Conservation (phyloP, 2,888 invertebrate genomes). For the Eurytoma californica region DNA sequence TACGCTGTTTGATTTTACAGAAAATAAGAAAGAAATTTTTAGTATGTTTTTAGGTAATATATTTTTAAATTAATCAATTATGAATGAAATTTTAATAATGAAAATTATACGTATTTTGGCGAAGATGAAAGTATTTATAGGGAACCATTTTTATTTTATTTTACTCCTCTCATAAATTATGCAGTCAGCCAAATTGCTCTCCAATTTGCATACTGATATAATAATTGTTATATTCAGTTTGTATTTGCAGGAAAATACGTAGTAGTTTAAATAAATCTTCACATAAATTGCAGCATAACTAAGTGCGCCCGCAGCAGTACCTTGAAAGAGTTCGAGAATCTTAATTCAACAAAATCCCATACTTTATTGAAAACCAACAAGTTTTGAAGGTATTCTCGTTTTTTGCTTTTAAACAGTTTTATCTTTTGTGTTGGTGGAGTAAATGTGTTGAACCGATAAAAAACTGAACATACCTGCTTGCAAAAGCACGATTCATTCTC, state of each 20-base stretch:
- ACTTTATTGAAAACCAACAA: neutral
- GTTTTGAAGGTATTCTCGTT: neutral
- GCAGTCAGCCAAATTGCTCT: constrained; percentile 12
- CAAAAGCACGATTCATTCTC: too few relatives aligned
- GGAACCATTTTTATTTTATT: too few relatives aligned
- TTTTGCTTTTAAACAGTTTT: neutral
- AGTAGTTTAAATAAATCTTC: neutral
- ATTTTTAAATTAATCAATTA: too few relatives aligned
- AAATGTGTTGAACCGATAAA: too few relatives aligned
- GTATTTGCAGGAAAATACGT: neutral
- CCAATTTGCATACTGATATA: constrained; percentile 21
- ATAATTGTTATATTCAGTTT: constrained; percentile 26
- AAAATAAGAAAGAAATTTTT: too few relatives aligned
- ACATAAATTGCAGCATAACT: constrained; percentile 14
- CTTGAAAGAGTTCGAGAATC: neutral
- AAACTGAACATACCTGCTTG: too few relatives aligned
- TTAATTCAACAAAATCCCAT: constrained; percentile 9
- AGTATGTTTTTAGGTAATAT: too few relatives aligned
- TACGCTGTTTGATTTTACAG: too few relatives aligned
- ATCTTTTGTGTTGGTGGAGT: too few relatives aligned
- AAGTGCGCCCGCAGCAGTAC: neutral
- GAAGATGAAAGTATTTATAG: too few relatives aligned
- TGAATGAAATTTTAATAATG: too few relatives aligned
- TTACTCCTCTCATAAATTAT: constrained; percentile 12
- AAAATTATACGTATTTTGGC: too few relatives aligned